phyloP scores from a whole-genome alignment of 2,797 vertebrate genomes.

The Hydrolagus colliei region DNA sequence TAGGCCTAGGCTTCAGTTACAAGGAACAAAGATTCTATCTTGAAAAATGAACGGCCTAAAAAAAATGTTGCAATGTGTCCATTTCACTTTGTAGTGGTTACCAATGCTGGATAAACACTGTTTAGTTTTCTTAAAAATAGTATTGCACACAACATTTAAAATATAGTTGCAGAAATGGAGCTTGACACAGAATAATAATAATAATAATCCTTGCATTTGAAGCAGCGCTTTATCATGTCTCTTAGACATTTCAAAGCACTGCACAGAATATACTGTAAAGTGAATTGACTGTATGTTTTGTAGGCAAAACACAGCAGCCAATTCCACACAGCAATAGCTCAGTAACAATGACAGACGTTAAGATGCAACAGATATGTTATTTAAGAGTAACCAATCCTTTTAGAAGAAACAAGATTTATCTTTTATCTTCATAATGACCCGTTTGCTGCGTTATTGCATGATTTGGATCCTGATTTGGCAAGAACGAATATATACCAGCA shows the following conservation, averaged over 20 bases:
- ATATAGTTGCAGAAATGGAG: slow-evolving; percentile 10
- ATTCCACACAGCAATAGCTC: background rate
- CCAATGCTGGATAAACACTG: slow-evolving; percentile 8
- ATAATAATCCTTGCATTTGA: too few species aligned
- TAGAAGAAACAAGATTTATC: too few species aligned
- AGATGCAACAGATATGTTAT: background rate
- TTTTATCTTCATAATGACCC: background rate
- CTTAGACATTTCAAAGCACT: too few species aligned
- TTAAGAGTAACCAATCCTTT: background rate
- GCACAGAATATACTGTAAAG: too few species aligned
- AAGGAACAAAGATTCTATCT: slow-evolving; percentile 33
- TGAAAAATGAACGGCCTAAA: background rate
- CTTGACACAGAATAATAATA: background rate
- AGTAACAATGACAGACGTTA: slow-evolving; percentile 23
- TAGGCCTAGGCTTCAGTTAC: slow-evolving; percentile 34
- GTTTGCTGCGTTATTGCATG: background rate
- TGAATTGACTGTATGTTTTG: too few species aligned
- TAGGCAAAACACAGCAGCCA: too few species aligned
- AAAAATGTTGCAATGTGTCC: slow-evolving; percentile 28
- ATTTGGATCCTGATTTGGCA: background rate
- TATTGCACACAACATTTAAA: slow-evolving; percentile 18
- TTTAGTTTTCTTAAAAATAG: slow-evolving; percentile 15
- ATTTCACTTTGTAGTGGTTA: slow-evolving; percentile 31
- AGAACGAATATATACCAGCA: too few species aligned
- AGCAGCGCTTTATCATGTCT: too few species aligned